Percentiles rank a stretch among this genome's conserved stretches.
Conservation (phyloP, 2,113 vertebrate genomes). For the Phainopepla nitens region DNA sequence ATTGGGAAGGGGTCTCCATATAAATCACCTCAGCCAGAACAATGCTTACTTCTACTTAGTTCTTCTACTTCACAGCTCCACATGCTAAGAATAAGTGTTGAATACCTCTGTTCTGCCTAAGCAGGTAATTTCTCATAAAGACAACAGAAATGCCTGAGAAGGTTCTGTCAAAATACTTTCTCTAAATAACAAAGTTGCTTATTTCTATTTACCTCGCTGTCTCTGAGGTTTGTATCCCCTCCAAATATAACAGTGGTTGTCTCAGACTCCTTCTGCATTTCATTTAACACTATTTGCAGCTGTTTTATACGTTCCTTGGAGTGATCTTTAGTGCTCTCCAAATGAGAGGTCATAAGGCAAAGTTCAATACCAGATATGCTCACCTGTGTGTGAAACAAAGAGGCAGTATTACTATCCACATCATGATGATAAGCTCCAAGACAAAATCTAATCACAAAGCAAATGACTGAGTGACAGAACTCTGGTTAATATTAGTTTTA, state of each 20-base stretch:
- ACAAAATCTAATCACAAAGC: not conserved
- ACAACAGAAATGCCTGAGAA: not conserved
- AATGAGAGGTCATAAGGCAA: constrained; percentile 92
- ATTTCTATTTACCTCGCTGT: constrained; percentile 79
- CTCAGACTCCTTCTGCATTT: constrained; percentile 75
- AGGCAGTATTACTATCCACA: not conserved
- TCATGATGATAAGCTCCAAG: fast-evolving
- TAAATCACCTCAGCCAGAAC: not conserved
- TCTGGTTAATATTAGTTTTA: not conserved
- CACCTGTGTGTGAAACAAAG: constrained; percentile 69
- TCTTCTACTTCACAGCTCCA: not conserved
- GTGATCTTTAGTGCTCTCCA: constrained; percentile 90
- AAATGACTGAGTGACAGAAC: not conserved
- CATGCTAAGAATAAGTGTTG: not conserved
- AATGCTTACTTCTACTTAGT: not conserved
- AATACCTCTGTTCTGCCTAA: not conserved
- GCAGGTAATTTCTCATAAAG: not conserved
- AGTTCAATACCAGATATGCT: constrained; percentile 79
- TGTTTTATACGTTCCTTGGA: constrained; percentile 83
- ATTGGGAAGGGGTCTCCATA: not conserved
- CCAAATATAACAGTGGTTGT: constrained; percentile 87
- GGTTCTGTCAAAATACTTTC: not conserved
- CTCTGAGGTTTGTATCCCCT: constrained; percentile 94
- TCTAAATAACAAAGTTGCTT: not conserved
- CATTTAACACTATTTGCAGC: constrained; percentile 74